Evolutionary conservation across 1,140 invertebrate genomes (phyloP), one percentile per base, ranked within the genome.

Genomic region (Drosophila sp.): DNA sequence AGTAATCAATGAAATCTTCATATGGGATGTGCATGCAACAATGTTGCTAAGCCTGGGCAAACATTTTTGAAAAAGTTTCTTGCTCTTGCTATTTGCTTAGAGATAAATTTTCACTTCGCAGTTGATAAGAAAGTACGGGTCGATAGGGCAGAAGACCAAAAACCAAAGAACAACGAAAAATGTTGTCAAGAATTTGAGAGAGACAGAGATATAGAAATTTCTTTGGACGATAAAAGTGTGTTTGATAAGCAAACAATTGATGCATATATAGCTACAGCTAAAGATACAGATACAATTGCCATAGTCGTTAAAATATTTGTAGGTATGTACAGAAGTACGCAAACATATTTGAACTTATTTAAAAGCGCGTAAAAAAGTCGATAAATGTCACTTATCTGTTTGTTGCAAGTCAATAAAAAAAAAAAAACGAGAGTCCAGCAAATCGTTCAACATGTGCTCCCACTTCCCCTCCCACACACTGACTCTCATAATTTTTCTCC

Each of bases 381-480:
- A 84, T 87, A 87, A 89, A 84, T 89, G 83, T 89, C 80, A 89
- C 66, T 89, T 86, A 89, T 87, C 84, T 89, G 83, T 87, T 87
- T 87, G 81, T 68, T 57, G 58, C 50, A 55, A 61, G 79, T 77
- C 80, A 84, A 84, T 66, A 82, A 56, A 33, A 10, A 10, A 32
- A 63, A 57, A 55, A 57, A 30, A 41, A 4, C 2, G 30, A 4
- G 4, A 30, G 10, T 11, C 10, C 35, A 8, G 8, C 23, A 27
- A 25, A 27, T 7, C 7, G 25, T 10, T 6, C 4, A 38, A 17
- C 8, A 41, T 38, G 10, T 35, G 38, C 73, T 81, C 23, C 17
- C 41, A n/a, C 6, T 6, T n/a, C 38, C 5, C 41, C 10, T 23
- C 41, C 2, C 23, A 27, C 7, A 6, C 44, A 25, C 44, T 50